A percentile compares a stretch with the other conserved stretches of the same genome.
These are phyloP conservation scores for Scaptomyza flava DNA, from an alignment of 2,888 invertebrate species.

Conservation along the genomic window DNA sequence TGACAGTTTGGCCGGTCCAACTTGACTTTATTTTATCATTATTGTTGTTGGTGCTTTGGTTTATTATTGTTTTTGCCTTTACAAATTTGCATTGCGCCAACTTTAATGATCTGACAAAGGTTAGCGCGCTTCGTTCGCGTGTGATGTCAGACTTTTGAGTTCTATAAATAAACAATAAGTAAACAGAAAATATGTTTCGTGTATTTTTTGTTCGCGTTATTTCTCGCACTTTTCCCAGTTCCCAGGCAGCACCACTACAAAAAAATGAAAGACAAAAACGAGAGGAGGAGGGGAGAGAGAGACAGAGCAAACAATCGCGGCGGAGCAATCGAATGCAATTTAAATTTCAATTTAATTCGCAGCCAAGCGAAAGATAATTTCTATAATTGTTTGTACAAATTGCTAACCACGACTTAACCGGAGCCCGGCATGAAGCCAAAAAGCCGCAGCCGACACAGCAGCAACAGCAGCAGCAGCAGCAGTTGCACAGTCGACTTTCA, in stretches of 20 bases:
- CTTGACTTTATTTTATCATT: constrained; percentile 55
- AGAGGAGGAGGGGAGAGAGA: neutral
- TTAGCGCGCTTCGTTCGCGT: constrained; percentile 46
- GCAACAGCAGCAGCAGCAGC: constrained; percentile 27
- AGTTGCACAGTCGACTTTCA: constrained; percentile 64
- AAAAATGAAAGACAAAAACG: neutral
- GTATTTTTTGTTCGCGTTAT: constrained; percentile 29
- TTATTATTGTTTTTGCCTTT: constrained; percentile 28
- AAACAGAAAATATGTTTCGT: constrained; percentile 45
- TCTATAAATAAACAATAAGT: constrained; percentile 65
- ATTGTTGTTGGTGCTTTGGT: constrained; percentile 14
- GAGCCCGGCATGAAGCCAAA: constrained; percentile 38
- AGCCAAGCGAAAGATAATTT: constrained; percentile 76
- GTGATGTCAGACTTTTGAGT: constrained; percentile 71
- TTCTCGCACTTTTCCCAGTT: constrained; percentile 47
- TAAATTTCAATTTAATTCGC: constrained; percentile 80
- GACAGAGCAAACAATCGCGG: constrained; percentile 49
- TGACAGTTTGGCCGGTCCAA: constrained; percentile 42
- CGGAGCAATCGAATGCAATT: constrained; percentile 72
- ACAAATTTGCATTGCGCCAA: constrained; percentile 52
- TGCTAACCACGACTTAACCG: constrained; percentile 70
- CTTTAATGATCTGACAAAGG: constrained; percentile 66
- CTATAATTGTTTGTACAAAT: constrained; percentile 79
- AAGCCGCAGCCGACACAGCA: constrained; percentile 32
- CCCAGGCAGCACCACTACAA: constrained; percentile 14